Evolutionary conservation across 2,888 invertebrate genomes (phyloP), one percentile per base, ranked within the genome.

Genomic region (Dioctria linearis): DNA sequence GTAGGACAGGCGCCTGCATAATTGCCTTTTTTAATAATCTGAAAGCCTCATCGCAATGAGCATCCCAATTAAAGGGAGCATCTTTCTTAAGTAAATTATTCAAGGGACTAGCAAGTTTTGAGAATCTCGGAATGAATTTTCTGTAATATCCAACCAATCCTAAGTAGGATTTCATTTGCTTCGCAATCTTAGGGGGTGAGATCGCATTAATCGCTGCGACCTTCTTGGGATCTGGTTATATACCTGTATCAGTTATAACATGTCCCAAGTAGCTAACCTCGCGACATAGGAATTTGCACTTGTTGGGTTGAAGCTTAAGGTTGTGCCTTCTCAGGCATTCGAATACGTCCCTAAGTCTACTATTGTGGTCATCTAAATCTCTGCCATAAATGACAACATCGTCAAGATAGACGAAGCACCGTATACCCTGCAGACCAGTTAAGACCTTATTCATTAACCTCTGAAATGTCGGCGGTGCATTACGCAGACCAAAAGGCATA

Each of bases 1-100:
- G 42, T 4, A 66, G 66, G 13, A 66, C 11, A 43, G 66, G 66
- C 4, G 42, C 5, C 8, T 54, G 25, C 4, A 65, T 61, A 0
- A 83, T 43, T 8, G 42, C 3, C 6, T 59, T 3, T 80, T 25
- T 80, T 81, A 11, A 65, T 8, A 25, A 49, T 25, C 69, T 54
- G 11, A 81, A 83, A 40, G 83, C 11, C 5, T 71, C 11, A 5
- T 63, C 63, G 54, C 63, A 79, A 11, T 39, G 40, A 11, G 49
- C 71, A 9, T 46, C 25, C 51, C 63, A 63, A 6, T 13, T n/a
- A 5, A 63, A 63, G 5, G 6, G 3, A 8, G 0, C 13, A 13
- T 54, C 42, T 65, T 79, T 61, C 37, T 25, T 79, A 51, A 71
- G 6, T n/a, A 65, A 13, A 69, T 57, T 43, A 9, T 43, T 46